Percentiles rank a stretch among this genome's conserved stretches.
phyloP scores from a whole-genome alignment of 2,888 invertebrate species.

The Eurytoma californica region DNA sequence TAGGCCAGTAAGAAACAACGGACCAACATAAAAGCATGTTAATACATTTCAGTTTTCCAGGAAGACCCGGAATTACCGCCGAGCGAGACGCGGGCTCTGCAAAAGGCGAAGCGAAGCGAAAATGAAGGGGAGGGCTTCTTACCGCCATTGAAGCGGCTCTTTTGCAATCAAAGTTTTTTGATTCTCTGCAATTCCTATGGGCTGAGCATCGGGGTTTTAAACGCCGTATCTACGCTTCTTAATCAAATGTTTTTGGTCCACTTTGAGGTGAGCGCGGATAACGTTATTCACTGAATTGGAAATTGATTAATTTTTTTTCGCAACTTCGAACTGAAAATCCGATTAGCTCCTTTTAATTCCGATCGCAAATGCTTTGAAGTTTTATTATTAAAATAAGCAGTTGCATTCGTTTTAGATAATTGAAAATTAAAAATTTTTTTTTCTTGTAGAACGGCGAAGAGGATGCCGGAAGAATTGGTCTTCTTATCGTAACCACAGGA shows the following conservation, averaged over 20 bases:
- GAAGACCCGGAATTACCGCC: conserved; percentile 78
- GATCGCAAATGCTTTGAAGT: no score
- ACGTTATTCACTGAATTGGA: no score
- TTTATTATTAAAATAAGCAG: no score
- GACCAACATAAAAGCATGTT: no score
- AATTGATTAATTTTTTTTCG: conserved; percentile 21
- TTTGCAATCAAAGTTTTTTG: conserved; percentile 78
- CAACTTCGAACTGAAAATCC: no score
- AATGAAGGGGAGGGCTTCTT: conserved; percentile 60
- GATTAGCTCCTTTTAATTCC: no score
- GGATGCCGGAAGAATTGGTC: conserved; percentile 80
- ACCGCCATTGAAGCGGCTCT: conserved; percentile 75
- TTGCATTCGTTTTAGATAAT: no score
- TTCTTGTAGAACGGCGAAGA: conserved; percentile 74
- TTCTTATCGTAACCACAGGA: conserved; percentile 80
- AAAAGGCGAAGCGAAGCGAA: conserved; percentile 59
- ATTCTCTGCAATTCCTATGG: conserved; percentile 81
- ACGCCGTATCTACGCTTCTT: conserved; percentile 82
- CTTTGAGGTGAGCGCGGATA: conserved; percentile 71
- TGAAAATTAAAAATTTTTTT: background rate
- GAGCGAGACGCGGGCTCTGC: conserved; percentile 71
- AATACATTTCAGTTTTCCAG: conserved; percentile 76
- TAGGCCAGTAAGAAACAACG: no score
- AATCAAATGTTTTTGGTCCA: conserved; percentile 75
- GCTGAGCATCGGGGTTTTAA: conserved; percentile 84